Percentiles rank a stretch among this genome's conserved stretches.
phyloP scores from a whole-genome alignment of 2,797 vertebrate genomes.

The Morelia viridis region DNA sequence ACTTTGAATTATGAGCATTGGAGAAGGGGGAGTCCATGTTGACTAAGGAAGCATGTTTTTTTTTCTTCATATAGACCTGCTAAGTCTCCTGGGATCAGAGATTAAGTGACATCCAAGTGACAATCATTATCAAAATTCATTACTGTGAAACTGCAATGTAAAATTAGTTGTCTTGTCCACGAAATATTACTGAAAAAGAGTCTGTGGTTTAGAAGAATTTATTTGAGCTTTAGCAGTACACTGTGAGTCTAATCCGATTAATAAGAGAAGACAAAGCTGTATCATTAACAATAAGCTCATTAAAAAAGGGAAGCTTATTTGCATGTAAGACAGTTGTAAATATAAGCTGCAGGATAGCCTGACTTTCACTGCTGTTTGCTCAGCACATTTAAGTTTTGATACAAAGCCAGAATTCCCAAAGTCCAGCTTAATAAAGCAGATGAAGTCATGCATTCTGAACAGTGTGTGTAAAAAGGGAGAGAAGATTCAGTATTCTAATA shows the following conservation, averaged over 20 bases:
- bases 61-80: background rate
- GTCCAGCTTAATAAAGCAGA: constrained; percentile 47
- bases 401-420: constrained; percentile 52
- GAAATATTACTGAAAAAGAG: constrained; percentile 44
- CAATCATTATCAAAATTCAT: background rate
- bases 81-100: constrained; percentile 26
- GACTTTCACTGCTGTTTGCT: constrained; percentile 22
- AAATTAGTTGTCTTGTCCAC: constrained; percentile 26
- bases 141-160: constrained; percentile 11
- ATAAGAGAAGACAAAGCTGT: constrained; percentile 30
- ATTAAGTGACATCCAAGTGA: background rate
- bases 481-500: background rate
- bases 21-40: background rate
- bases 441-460: constrained; percentile 51
- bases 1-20: background rate
- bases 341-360: constrained; percentile 21
- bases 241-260: constrained; percentile 29
- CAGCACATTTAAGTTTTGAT: constrained; percentile 52
- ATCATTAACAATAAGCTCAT: background rate
- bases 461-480: constrained; percentile 2
- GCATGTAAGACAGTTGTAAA: constrained; percentile 14
- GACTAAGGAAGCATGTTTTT: background rate
- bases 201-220: constrained; percentile 47
- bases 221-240: constrained; percentile 34
- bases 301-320: constrained; percentile 28